Evolutionary conservation across 1,140 invertebrate genomes (phyloP), one percentile per base, ranked within the genome.

Genomic region (Nylanderia fulva): DNA sequence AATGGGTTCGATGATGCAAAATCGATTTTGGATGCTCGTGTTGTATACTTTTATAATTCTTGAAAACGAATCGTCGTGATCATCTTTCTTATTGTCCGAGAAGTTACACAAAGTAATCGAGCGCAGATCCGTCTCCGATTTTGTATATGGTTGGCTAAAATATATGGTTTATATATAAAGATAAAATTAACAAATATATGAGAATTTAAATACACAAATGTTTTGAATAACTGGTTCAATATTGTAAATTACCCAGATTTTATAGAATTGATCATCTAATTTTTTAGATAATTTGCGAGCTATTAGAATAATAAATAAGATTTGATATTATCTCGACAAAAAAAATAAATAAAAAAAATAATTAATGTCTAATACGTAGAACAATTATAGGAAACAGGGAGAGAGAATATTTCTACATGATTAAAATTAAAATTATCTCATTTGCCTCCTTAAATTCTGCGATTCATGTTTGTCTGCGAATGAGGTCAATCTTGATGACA

Each of bases 401-500:
- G 0, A 21, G 18, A 48, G 0, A 21, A 63, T 6, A 1, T 61
- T 36, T 36, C 48, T 52, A 66, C 36, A 45, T 42, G 18, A 48
- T 48, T 18, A 66, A 77, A 33, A 8, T 15, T 24, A n/a, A 79
- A 52, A 68, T 24, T 33, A 11, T 52, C 21, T 52, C 1, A 11
- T 66, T 77, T 11, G 24, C n/a, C 21, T 77, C 11, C 8, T 13
- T 8, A 7, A 15, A 15, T 66, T 71, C n/a, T 29, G 8, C 8
- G 18, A 2, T 21, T 71, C 24, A 56, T 27, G 7, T 33, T n/a
- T 4, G 11, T n/a, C 4, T 13, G 52, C 13, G 58, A 64, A 56
- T 8, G 24, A 71, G 77, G 52, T 58, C 33, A 27, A 71, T 82
- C 24, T 24, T 13, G 66, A 72, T 71, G 66, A 72, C 36, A 80